Evolutionary conservation across 2,888 invertebrate genomes (phyloP).

Genomic region (Agrypnus murinus): DNA sequence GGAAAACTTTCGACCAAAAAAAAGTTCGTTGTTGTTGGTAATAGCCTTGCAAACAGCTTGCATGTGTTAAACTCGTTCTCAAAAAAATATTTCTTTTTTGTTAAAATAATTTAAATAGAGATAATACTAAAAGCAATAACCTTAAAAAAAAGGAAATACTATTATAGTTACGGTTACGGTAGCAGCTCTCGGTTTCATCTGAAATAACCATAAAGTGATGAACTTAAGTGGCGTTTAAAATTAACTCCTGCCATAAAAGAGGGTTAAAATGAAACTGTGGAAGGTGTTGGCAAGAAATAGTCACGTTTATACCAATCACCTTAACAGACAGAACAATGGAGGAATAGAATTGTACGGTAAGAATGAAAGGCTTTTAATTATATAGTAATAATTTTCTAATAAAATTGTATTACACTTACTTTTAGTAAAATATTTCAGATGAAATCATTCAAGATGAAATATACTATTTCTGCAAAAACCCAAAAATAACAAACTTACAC

Average conservation of each 20-base stretch:
- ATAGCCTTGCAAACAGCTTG: background rate
- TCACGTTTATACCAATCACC: conserved; percentile 65
- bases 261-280: conserved; percentile 69
- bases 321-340: conserved; percentile 59
- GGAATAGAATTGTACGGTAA: conserved; percentile 65
- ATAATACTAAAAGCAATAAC: no score
- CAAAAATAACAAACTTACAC: background rate
- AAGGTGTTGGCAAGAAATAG: conserved; percentile 69
- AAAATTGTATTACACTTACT: background rate
- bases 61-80: conserved; percentile 25
- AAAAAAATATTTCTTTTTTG: no score
- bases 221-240: conserved; percentile 53
- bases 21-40: no score
- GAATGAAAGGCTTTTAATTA: background rate
- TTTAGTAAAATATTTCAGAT: background rate
- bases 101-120: no score
- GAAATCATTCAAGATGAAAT: conserved; percentile 1
- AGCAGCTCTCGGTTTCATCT: conserved; percentile 13
- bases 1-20: background rate
- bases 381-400: background rate
- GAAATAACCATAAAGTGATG: conserved; percentile 47
- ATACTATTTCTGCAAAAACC: no score
- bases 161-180: conserved; percentile 28
- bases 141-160: no score
- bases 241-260: conserved; percentile 47